Conservation (phyloP, 2,113 vertebrate genomes). For the Pedetes capensis region DNA sequence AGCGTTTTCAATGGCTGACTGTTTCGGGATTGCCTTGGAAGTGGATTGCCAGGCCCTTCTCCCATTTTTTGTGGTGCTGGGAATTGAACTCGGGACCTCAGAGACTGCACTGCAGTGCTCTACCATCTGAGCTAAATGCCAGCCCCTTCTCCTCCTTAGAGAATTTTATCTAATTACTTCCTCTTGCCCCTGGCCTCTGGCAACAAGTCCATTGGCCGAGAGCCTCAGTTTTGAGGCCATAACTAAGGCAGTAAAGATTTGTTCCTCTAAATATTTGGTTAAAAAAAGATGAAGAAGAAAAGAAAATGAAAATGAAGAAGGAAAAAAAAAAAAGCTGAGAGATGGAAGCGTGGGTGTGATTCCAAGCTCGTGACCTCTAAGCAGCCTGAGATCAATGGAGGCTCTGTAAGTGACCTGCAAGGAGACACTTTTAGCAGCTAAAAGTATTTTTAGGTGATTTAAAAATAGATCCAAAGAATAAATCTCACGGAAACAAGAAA, state of each 20-base stretch:
- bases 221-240: background rate
- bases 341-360: background rate
- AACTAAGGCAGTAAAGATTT: background rate
- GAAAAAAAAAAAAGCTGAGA: too few species aligned
- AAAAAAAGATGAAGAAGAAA: background rate
- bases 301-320: background rate
- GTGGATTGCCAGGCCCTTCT: too few species aligned
- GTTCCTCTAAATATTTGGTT: background rate
- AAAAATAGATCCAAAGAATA: conserved; percentile 41
- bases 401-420: background rate
- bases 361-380: background rate
- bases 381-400: background rate
- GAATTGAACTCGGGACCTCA: too few species aligned
- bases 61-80: too few species aligned
- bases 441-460: conserved; percentile 40
- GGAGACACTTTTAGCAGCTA: background rate
- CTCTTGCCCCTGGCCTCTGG: background rate
- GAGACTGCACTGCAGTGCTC: too few species aligned
- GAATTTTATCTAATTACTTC: background rate
- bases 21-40: too few species aligned
- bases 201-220: background rate
- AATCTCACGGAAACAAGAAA: conserved; percentile 46
- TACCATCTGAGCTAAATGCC: too few species aligned
- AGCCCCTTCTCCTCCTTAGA: background rate
- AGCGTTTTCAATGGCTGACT: too few species aligned